phyloP scores from a whole-genome alignment of 2,113 vertebrate species.

The Platichthys flesus region DNA sequence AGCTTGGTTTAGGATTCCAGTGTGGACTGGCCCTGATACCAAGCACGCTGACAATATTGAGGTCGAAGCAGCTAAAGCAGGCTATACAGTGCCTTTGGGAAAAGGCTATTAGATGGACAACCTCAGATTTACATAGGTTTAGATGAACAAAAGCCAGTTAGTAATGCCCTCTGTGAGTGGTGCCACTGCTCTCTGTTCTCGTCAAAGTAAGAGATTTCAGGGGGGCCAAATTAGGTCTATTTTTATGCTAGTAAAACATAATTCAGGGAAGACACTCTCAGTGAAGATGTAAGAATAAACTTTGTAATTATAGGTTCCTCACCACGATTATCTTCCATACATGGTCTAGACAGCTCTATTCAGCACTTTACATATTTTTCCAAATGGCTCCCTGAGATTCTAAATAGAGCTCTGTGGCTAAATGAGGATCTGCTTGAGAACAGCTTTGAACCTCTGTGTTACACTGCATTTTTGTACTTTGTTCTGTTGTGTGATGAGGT shows the following conservation, averaged over 20 bases:
- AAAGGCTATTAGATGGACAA: background rate
- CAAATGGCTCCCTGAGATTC: conserved; percentile 3
- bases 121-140: conserved; percentile 1
- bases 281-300: conserved; percentile 10
- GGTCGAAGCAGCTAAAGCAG: conserved; percentile 5
- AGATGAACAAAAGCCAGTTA: background rate
- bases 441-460: background rate
- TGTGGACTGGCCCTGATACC: background rate
- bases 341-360: background rate
- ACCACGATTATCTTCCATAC: background rate
- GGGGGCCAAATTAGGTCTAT: background rate
- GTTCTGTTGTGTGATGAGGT: conserved; percentile 22
- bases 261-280: conserved; percentile 3
- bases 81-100: background rate
- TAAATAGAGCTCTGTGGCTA: background rate
- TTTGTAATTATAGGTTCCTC: conserved; percentile 11
- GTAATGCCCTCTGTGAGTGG: conserved; percentile 1
- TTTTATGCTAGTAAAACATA: conserved; percentile 3
- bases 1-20: background rate
- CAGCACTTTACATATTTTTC: background rate
- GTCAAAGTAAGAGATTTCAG: background rate
- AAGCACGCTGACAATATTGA: background rate
- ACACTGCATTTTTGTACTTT: conserved; percentile 4
- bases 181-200: background rate
- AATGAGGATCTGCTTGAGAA: background rate